A percentile compares a stretch with the other conserved stretches of the same genome.
phyloP scores from a whole-genome alignment of 2,113 vertebrate genomes.

The Nothocercus nigrocapillus region DNA sequence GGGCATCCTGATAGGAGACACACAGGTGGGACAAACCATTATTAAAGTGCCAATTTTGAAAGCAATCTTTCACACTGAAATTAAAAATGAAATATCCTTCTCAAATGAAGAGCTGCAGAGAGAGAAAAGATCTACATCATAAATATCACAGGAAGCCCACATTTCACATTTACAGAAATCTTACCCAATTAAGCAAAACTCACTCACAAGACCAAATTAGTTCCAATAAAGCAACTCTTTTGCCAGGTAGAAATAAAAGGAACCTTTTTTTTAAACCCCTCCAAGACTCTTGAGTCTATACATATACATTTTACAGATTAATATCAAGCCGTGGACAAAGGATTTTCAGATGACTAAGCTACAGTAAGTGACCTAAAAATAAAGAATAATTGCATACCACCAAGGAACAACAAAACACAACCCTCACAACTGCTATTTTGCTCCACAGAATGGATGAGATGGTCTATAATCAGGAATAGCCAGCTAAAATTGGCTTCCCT shows the following conservation, averaged over 20 bases:
- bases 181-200: not conserved
- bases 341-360: not conserved
- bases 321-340: not conserved
- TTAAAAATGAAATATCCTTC: not conserved
- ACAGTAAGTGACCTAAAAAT: not conserved
- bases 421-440: not conserved
- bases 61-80: not conserved
- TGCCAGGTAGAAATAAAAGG: not conserved
- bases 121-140: not conserved
- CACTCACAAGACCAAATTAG: not conserved
- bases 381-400: not conserved
- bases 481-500: not conserved
- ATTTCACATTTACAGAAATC: not conserved
- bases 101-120: not conserved
- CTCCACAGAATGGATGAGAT: not conserved
- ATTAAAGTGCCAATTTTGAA: not conserved
- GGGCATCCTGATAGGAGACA: conserved; percentile 87
- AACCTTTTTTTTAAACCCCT: not conserved
- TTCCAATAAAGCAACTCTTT: not conserved
- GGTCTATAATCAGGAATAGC: not conserved
- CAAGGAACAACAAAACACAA: not conserved
- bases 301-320: not conserved
- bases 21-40: not conserved
- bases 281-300: not conserved
- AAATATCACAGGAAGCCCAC: not conserved